Evolutionary conservation across 2,113 vertebrate genomes (phyloP), one percentile per base, ranked within the genome.

Genomic region (Raja brachyura): DNA sequence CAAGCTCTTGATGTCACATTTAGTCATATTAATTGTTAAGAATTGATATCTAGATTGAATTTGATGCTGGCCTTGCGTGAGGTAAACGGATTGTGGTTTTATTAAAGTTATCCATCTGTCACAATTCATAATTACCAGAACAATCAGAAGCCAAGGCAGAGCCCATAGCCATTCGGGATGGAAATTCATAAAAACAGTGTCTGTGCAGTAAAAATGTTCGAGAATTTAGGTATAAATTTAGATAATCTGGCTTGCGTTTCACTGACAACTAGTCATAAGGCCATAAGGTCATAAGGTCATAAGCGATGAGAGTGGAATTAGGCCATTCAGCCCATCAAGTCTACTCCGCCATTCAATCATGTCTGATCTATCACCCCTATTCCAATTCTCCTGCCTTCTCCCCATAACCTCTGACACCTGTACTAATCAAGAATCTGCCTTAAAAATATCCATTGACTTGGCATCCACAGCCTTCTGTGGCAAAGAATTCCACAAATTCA

Each of bases 61-160:
- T 88, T 88, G 59, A 88, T 31, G 59, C 83, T 88, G 25, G 13
- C 63, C 83, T 0, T 88, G 83, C 18, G 83, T 88, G 83, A 63
- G 83, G 59, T 66, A n/a, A 88, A 61, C 14, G n/a, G 75, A 77
- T 77, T 14, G 13, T 63, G 28, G 83, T 88, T 88, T 88, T 88
- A 88, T 33, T 31, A 13, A 56, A 86, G 61, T n/a, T 88, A 61
- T 66, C 28, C 61, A 33, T 88, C 83, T 88, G 83, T 66, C 59
- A 33, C 83, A 88, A 88, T 86, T 86, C 56, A 86, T 86, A 86
- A 86, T 88, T 61, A 88, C 59, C 59, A 88, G 83, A 88, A 88
- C 63, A 88, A 63, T 88, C 83, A 88, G 83, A 88, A 88, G 56
- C 83, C 11, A 61, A 88, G 31, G 59, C 59, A 63, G 63, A 14